Conservation (phyloP, 35 echinoderm and acorn worm genomes). For the Apostichopus japonicus region DNA sequence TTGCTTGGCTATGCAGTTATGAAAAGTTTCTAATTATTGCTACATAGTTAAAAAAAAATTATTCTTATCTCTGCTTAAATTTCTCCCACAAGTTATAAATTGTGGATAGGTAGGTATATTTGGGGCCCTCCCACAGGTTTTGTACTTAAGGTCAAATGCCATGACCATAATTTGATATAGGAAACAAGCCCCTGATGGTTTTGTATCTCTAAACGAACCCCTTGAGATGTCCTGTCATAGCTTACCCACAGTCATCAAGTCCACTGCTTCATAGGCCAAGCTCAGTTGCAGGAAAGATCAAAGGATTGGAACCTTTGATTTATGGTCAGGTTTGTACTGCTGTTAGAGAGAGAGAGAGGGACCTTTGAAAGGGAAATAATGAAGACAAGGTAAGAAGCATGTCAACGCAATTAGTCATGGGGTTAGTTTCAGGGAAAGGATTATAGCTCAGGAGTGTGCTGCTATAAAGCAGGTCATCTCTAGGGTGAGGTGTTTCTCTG, state of each 20-base stretch:
- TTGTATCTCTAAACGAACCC: not conserved
- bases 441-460: not conserved
- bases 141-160: constrained; percentile 20
- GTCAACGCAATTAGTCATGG: constrained; percentile 18
- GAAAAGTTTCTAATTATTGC: too few relatives aligned
- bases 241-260: constrained; percentile 3
- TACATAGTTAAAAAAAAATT: too few relatives aligned
- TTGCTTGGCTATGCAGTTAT: too few relatives aligned
- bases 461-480: not conserved
- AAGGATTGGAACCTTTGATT: constrained; percentile 9
- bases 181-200: constrained; percentile 24
- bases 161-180: constrained; percentile 5
- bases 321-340: not conserved
- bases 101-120: not conserved
- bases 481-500: too few relatives aligned
- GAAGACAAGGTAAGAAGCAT: not conserved
- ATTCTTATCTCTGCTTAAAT: not conserved
- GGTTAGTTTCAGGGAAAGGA: not conserved
- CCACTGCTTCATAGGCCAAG: not conserved
- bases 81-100: not conserved
- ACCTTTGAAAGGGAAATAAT: not conserved
- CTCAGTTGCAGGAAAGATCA: not conserved
- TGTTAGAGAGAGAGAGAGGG: not conserved
- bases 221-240: constrained; percentile 5
- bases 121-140: not conserved